Evolutionary conservation across 2,797 vertebrate species (phyloP).

Genomic region (Siniperca obscura): DNA sequence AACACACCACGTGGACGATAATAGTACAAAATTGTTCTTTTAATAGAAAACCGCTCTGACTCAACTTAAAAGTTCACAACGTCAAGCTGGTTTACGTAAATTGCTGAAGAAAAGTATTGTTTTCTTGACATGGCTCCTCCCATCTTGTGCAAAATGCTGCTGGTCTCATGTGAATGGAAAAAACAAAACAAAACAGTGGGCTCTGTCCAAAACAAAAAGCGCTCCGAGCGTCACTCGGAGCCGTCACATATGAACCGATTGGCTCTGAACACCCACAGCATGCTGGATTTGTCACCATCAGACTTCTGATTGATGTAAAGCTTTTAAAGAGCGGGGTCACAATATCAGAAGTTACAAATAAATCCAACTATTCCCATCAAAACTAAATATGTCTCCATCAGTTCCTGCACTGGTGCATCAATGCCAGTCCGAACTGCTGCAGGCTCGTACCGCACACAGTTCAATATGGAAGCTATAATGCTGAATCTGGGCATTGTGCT

Average conservation of each 20-base stretch:
- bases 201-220: conserved; percentile 19
- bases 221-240: conserved; percentile 60
- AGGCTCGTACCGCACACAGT: conserved; percentile 6
- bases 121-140: conserved; percentile 83
- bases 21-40: conserved; percentile 83
- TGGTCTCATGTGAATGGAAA: conserved; percentile 86
- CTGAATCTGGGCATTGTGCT: not conserved
- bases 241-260: conserved; percentile 2
- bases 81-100: conserved; percentile 83
- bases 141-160: conserved; percentile 93
- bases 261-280: not conserved
- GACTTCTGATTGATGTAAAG: conserved; percentile 28
- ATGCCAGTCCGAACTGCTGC: conserved; percentile 9
- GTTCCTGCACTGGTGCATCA: not conserved
- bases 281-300: conserved; percentile 1
- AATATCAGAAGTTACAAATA: not conserved
- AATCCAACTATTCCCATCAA: not conserved
- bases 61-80: conserved; percentile 83
- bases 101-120: conserved; percentile 84
- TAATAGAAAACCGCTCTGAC: conserved; percentile 92
- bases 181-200: conserved; percentile 81
- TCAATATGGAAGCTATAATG: not conserved
- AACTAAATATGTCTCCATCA: not conserved
- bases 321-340: conserved; percentile 28
- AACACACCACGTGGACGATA: not conserved